These are phyloP conservation scores for Adrianichthys oophorus DNA, from an alignment of 2,797 vertebrate species.

Conservation along the genomic window DNA sequence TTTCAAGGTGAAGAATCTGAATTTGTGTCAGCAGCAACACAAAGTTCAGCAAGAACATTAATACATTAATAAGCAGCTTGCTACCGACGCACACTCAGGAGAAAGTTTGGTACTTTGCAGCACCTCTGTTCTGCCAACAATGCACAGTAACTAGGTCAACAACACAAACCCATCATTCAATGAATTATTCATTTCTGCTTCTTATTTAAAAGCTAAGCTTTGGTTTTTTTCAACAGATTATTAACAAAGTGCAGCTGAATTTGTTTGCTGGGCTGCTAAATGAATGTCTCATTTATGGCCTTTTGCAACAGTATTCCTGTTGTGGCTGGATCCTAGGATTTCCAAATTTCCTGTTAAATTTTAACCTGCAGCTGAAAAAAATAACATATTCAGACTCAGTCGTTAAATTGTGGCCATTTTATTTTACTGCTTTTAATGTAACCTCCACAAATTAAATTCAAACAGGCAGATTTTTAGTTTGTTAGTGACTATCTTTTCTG, in stretches of 20 bases:
- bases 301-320: slow-evolving; percentile 17
- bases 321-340: slow-evolving; percentile 12
- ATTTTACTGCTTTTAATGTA: neutral
- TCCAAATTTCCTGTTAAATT: slow-evolving; percentile 19
- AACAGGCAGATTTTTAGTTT: slow-evolving; percentile 3
- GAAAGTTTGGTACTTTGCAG: slow-evolving; percentile 25
- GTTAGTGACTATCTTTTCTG: slow-evolving; percentile 12
- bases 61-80: neutral
- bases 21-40: neutral
- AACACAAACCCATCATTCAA: slow-evolving; percentile 19
- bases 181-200: slow-evolving; percentile 59
- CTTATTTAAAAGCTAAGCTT: slow-evolving; percentile 51
- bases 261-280: slow-evolving; percentile 21
- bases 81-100: neutral
- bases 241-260: slow-evolving; percentile 44
- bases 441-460: neutral
- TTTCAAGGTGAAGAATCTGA: no score
- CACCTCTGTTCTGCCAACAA: slow-evolving; percentile 43
- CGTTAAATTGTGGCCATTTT: no score
- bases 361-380: neutral
- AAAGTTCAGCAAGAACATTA: neutral
- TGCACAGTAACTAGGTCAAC: slow-evolving; percentile 55
- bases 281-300: slow-evolving; percentile 38
- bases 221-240: slow-evolving; percentile 55
- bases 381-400: no score